These are phyloP conservation scores for Plutomurus gul DNA, from an alignment of 1,140 invertebrate species.

Conservation along the genomic window DNA sequence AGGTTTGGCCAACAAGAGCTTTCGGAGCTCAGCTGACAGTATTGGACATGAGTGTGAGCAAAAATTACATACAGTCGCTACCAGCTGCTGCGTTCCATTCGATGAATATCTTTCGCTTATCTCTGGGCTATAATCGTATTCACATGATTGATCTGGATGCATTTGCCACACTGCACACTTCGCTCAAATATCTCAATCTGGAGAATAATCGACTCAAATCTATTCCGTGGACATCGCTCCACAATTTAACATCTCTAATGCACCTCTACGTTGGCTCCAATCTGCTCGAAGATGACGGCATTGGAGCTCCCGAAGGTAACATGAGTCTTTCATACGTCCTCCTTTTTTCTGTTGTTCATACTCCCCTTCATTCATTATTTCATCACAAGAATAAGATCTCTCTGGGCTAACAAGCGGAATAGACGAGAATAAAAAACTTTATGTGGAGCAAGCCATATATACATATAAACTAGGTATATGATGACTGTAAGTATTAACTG, in stretches of 20 bases:
- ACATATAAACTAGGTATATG: no score
- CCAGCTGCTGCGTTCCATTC: conserved; percentile 50
- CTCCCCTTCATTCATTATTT: not conserved
- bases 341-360: not conserved
- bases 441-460: no score
- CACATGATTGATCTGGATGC: conserved; percentile 44
- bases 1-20: conserved; percentile 47
- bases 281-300: conserved; percentile 44
- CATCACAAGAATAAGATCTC: no score
- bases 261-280: conserved; percentile 54
- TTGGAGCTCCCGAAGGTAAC: conserved; percentile 47
- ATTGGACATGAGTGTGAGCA: conserved; percentile 52
- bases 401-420: no score
- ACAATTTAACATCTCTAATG: conserved; percentile 50
- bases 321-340: conserved; percentile 2
- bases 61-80: conserved; percentile 50
- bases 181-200: conserved; percentile 53
- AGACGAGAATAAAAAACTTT: no score
- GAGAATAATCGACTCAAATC: conserved; percentile 49
- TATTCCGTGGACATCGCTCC: conserved; percentile 46
- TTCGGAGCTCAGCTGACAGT: conserved; percentile 53
- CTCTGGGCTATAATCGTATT: conserved; percentile 50
- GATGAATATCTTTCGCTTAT: conserved; percentile 53
- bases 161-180: conserved; percentile 40
- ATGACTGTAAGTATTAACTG: no score